Conservation (phyloP, 2,797 vertebrate species). For the Echiichthys vipera region DNA sequence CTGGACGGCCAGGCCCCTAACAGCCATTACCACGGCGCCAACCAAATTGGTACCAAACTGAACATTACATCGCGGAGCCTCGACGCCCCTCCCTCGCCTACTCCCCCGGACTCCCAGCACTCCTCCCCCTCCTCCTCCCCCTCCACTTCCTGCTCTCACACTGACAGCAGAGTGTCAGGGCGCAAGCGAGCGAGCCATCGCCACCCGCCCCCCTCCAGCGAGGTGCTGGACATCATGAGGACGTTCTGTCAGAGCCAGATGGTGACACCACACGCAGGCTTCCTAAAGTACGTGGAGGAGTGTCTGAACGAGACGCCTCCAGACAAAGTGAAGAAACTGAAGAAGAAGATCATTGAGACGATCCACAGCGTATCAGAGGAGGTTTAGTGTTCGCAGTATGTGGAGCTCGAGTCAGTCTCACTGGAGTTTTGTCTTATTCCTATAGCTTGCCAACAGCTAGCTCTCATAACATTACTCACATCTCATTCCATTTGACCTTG, state of each 20-base stretch:
- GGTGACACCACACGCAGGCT: constrained; percentile 55
- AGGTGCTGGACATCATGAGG: constrained; percentile 55
- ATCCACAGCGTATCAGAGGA: constrained; percentile 64
- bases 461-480: background rate
- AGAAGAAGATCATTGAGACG: constrained; percentile 70
- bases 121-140: constrained; percentile 56
- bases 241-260: constrained; percentile 48
- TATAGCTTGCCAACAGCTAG: background rate
- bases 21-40: background rate
- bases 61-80: background rate
- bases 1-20: constrained; percentile 8
- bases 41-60: background rate
- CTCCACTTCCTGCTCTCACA: constrained; percentile 45
- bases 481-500: background rate
- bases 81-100: constrained; percentile 48
- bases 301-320: constrained; percentile 71
- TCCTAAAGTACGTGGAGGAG: constrained; percentile 75
- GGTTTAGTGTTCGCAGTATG: constrained; percentile 5
- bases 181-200: constrained; percentile 34
- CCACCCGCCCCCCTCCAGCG: background rate
- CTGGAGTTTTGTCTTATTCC: background rate
- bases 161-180: constrained; percentile 30
- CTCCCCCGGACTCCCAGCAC: constrained; percentile 59
- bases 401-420: background rate
- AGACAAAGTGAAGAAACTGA: constrained; percentile 64